Evolutionary conservation across 2,797 vertebrate species (phyloP), one percentile per base, ranked within the genome.

Genomic region (Amblyraja radiata): DNA sequence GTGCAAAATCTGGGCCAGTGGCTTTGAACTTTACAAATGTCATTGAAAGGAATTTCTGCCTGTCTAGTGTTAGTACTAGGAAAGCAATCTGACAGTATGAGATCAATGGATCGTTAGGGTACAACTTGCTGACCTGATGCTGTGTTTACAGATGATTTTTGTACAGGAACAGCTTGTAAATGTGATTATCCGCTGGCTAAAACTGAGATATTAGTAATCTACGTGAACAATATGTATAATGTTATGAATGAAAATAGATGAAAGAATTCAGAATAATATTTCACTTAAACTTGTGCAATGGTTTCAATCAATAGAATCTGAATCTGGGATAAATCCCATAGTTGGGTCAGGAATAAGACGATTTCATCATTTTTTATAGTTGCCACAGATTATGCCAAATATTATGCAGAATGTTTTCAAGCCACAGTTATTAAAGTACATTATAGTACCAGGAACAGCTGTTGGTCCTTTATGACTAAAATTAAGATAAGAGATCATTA

Each of bases 321-420:
- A 88, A n/a, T 36, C 61, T 88, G 61, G 61, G n/a, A 65, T 65
- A 65, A 65, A 14, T 65, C 25, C 14, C 84, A 65, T 28, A 28
- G 61, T 65, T 88, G 61, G 58, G 0, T n/a, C 13, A 28, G 76
- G 83, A 58, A 88, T 32, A 21, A 25, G 23, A 23, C 23, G 71
- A 18, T 6, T 6, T 25, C 14, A n/a, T 74, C 28, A 18, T 68
- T 74, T 71, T 39, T 36, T 25, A 36, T 74, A 39, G 14, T 6
- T 91, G 46, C 71, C 39, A 28, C 71, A 73, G 39, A 73, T 16
- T 36, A 39, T 39, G 46, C 68, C 7, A 74, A 46, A 73, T 91
- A 74, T n/a, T 92, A 74, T 92, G 90, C 71, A 10, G 90, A n/a
- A 16, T 54, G 28, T 76, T 92, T 92, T 39, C 71, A 92, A 76